A percentile compares a stretch with the other conserved stretches of the same genome.
These are phyloP conservation scores for Ormyrus pomaceus DNA, from an alignment of 2,888 invertebrate genomes.

Conservation along the genomic window DNA sequence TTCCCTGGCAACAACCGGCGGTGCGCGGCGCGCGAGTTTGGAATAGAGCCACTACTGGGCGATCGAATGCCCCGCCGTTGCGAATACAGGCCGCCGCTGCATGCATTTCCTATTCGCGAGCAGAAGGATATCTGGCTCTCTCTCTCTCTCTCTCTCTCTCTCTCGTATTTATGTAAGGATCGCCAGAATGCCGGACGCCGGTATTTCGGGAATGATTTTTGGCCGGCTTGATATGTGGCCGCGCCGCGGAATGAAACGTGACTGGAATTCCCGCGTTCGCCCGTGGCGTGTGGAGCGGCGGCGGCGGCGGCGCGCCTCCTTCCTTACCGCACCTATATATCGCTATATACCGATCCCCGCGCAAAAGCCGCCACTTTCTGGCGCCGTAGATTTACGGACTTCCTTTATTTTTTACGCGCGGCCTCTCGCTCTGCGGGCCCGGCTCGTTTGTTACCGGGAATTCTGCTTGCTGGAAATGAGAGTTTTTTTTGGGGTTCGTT, in stretches of 20 bases:
- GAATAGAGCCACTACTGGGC: constrained; percentile 9
- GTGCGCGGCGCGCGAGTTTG: constrained; percentile 1
- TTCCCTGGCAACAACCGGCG: constrained; percentile 12
- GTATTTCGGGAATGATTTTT: constrained; percentile 23
- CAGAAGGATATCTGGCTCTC: too few relatives aligned
- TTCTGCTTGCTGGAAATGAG: too few relatives aligned
- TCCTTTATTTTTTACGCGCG: not conserved
- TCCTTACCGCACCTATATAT: not conserved
- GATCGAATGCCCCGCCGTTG: too few relatives aligned
- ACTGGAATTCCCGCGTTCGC: not conserved
- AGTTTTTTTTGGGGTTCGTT: too few relatives aligned
- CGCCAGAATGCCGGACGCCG: not conserved
- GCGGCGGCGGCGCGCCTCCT: too few relatives aligned
- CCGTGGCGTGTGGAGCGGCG: too few relatives aligned
- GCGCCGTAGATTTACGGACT: not conserved
- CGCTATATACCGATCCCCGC: not conserved
- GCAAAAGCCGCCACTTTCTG: not conserved
- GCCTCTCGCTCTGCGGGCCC: too few relatives aligned
- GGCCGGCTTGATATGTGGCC: constrained; percentile 1
- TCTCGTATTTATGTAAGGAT: constrained; percentile 9
- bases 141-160: too few relatives aligned
- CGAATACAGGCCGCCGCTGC: too few relatives aligned
- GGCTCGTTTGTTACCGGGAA: too few relatives aligned
- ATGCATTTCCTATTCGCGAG: too few relatives aligned
- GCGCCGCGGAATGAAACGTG: constrained; percentile 8